Evolutionary conservation across 1,140 invertebrate species (phyloP), one percentile per base, ranked within the genome.

Genomic region (Drosophila ohnishii): DNA sequence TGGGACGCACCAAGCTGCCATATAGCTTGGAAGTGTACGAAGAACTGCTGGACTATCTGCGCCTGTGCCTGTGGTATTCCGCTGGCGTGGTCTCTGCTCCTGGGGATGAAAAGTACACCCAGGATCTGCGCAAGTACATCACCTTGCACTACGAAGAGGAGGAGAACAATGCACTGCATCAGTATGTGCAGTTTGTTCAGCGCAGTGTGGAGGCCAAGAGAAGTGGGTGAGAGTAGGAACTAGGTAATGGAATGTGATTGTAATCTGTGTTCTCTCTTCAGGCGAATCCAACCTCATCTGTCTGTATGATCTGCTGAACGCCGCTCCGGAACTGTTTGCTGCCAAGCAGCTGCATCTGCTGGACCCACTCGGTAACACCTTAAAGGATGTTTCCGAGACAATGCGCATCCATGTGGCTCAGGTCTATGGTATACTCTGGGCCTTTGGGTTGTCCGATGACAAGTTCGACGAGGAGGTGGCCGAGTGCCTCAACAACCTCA

Each of bases 31-130:
- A 92, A 35, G 93, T 94, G 3, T 95, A 94, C 83, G 93, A 93
- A 72, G 94, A 95, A 95, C 95, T 97, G 66, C 91, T 97, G 7
- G 92, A 95, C 4, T 97, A 97, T 91, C 90, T 97, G 58, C 93
- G 96, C 5, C 93, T 96, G 78, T 97, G 96, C 86, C 91, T 97
- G 22, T 92, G 91, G 91, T 92, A 89, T 48, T 92, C 91, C 9
- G 89, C 91, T 22, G 91, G 89, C 0, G 84, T 92, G 25, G 80
- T 92, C 6, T 86, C 87, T 11, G 91, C 92, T 25, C 93, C 93
- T 0, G 90, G 90, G 3, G 83, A 90, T 67, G 82, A 90, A 34
- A 90, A 87, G 44, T 57, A 83, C 37, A 71, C 75, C 7, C 58
- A 75, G 8, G 75, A 87, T 30, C 42, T 92, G 0, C 82, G 81